Evolutionary conservation across 2,797 vertebrate genomes (phyloP).

Genomic region (Arnoldichthys spilopterus): DNA sequence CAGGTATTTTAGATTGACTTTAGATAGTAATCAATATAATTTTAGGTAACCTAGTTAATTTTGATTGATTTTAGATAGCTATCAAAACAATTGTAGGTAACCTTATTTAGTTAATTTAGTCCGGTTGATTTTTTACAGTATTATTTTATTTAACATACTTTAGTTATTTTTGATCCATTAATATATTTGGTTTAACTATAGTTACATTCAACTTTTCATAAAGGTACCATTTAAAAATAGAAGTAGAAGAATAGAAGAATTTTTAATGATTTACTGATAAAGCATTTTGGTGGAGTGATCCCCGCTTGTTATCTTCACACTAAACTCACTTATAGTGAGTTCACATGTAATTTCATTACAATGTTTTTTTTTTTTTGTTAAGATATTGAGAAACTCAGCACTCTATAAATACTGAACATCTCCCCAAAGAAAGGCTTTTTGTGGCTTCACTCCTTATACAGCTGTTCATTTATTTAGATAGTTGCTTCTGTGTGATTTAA

Average conservation of each 20-base stretch:
- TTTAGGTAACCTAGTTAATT: background rate
- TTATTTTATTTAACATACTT: too few species aligned
- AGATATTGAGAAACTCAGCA: background rate
- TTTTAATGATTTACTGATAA: background rate
- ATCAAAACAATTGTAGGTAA: background rate
- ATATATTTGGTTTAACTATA: too few species aligned
- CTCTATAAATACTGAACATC: background rate
- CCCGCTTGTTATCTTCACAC: background rate
- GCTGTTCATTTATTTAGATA: background rate
- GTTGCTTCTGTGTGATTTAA: background rate
- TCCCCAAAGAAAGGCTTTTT: background rate
- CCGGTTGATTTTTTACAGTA: too few species aligned
- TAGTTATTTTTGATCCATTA: too few species aligned
- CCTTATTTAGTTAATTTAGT: background rate
- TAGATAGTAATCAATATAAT: background rate
- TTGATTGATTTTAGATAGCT: background rate
- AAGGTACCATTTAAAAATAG: background rate
- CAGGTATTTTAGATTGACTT: too few species aligned
- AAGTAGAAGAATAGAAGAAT: too few species aligned
- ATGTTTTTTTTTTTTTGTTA: too few species aligned
- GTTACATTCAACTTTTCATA: too few species aligned
- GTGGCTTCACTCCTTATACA: background rate
- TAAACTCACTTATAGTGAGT: too few species aligned
- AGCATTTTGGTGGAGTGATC: background rate
- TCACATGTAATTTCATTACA: background rate